phyloP scores from a whole-genome alignment of 2,113 vertebrate genomes.

The Siniperca knerii region DNA sequence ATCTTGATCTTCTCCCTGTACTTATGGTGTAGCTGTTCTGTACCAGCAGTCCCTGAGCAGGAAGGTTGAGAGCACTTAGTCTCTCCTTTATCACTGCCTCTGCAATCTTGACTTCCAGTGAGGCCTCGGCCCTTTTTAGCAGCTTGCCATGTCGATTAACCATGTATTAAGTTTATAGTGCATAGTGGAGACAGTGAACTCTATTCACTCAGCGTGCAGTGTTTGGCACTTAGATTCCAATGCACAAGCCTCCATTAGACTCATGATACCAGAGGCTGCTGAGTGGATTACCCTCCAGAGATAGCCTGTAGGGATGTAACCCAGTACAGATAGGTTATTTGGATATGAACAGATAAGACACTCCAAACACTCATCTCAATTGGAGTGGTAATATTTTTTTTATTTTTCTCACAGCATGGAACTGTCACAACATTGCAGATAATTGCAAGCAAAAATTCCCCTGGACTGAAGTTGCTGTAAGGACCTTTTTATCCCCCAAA shows the following conservation, averaged over 20 bases:
- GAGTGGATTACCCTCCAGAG: slow-evolving; percentile 73
- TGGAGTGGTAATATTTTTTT: slow-evolving; percentile 34
- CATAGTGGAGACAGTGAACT: slow-evolving; percentile 24
- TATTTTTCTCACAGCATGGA: slow-evolving; percentile 36
- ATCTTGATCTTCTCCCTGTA: background rate
- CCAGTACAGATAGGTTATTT: slow-evolving; percentile 49
- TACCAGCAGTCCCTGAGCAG: slow-evolving; percentile 11
- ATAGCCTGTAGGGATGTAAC: slow-evolving; percentile 62
- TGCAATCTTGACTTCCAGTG: slow-evolving; percentile 51
- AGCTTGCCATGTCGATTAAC: slow-evolving; percentile 69
- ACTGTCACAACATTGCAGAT: slow-evolving; percentile 62
- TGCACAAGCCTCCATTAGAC: slow-evolving; percentile 47
- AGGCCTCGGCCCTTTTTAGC: slow-evolving; percentile 65
- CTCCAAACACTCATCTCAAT: slow-evolving; percentile 45
- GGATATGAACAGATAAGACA: slow-evolving; percentile 60
- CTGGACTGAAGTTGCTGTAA: slow-evolving; percentile 37
- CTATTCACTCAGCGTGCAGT: slow-evolving; percentile 33
- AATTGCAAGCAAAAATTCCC: slow-evolving; percentile 47
- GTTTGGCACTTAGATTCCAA: slow-evolving; percentile 42
- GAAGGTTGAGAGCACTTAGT: slow-evolving; percentile 27
- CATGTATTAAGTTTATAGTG: slow-evolving; percentile 50
- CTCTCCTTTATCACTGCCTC: slow-evolving; percentile 47
- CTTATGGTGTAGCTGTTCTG: slow-evolving; percentile 11
- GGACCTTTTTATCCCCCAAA: slow-evolving; percentile 46
- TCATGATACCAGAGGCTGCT: slow-evolving; percentile 36